phyloP scores from a whole-genome alignment of 2,888 invertebrate species.

The Tanypteryx hageni region DNA sequence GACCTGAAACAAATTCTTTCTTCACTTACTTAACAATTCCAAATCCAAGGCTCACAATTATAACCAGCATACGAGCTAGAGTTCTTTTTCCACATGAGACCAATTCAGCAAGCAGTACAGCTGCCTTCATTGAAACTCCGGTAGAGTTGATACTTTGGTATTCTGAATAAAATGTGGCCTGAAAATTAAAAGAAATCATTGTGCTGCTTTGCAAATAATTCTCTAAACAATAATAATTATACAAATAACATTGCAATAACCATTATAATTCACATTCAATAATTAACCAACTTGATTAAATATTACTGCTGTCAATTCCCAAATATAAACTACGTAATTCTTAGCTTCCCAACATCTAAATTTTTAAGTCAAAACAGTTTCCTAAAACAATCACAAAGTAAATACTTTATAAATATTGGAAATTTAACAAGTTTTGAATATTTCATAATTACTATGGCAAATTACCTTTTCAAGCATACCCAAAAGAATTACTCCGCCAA shows the following conservation, averaged over 20 bases:
- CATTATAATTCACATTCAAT: no score
- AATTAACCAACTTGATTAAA: no score
- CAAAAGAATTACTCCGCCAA: constrained; percentile 92
- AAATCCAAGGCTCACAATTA: constrained; percentile 96
- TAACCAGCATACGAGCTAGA: constrained; percentile 93
- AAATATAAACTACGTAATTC: no score
- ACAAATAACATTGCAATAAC: no score
- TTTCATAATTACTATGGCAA: background rate
- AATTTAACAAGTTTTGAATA: background rate
- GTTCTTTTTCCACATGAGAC: constrained; percentile 94
- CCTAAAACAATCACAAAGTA: background rate
- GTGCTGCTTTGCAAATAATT: no score
- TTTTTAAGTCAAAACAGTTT: background rate
- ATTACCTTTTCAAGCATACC: constrained; percentile 87
- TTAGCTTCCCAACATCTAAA: background rate
- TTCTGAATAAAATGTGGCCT: constrained; percentile 93
- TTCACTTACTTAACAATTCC: constrained; percentile 92
- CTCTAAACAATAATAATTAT: no score
- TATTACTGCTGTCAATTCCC: no score
- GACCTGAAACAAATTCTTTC: background rate
- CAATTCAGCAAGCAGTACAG: constrained; percentile 91
- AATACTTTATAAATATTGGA: background rate
- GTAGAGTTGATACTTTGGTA: constrained; percentile 87
- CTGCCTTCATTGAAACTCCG: constrained; percentile 81
- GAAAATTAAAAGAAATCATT: constrained; percentile 38